Evolutionary conservation across 2,113 vertebrate species (phyloP), one percentile per base, ranked within the genome.

Genomic region (Laticauda colubrina): DNA sequence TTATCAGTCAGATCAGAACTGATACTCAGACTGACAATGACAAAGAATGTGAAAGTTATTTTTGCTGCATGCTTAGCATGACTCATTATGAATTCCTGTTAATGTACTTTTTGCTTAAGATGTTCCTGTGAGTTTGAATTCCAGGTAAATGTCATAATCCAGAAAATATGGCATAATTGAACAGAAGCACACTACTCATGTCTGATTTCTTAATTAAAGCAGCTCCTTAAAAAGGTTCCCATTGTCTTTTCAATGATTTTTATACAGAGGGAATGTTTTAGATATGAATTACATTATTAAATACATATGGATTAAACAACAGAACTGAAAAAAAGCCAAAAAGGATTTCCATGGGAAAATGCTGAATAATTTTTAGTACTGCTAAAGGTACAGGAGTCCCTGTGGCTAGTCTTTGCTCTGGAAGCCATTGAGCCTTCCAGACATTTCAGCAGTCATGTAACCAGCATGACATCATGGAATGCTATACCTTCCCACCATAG

Each of bases 191-290:
- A 88, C 6, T 88, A n/a, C 15, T 94, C 90, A 86, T 89, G 8
- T 90, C 88, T 93, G 69, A 93, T 93, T 94, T 95, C 81, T 95
- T 89, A 95, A 96, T 96, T 95, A 93, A 96, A 95, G 91, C 92
- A 54, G 94, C 91, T 94, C 94, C 26, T 34, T 96, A 89, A 92
- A 94, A 95, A 89, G 2, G 4, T 88, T 54, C 59, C 91, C 2
- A 85, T 45, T 86, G 69, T 89, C 86, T 94, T 97, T 94, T 94
- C 61, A 95, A 92, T 94, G 95, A 93, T 93, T 95, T 95, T 95
- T 95, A 94, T 93, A 4, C 26, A 87, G 92, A 95, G 18, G 61
- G 1, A 53, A 15, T 92, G 24, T 89, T 94, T 94, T 92, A 94
- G 48, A 94, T 90, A 34, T 75, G 59, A 95, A 94, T 94, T 94